Conservation (phyloP, 2,113 vertebrate species). For the Microtus richardsoni region DNA sequence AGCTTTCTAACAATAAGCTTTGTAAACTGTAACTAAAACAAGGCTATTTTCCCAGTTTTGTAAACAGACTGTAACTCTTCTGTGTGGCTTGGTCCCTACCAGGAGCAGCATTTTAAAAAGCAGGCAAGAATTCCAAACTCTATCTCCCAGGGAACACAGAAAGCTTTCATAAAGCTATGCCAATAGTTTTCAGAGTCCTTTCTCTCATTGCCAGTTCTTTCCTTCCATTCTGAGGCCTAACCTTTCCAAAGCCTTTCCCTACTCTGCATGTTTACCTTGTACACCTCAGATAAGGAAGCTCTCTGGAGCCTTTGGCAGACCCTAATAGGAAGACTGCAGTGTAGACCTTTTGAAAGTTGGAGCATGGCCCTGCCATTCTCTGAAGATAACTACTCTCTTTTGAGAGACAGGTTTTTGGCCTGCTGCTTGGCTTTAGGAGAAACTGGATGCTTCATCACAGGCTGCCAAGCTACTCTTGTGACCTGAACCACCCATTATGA, state of each 20-base stretch:
- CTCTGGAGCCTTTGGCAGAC: too few species aligned
- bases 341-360: neutral
- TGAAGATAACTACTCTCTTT: neutral
- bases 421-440: neutral
- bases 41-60: neutral
- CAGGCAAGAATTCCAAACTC: neutral
- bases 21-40: neutral
- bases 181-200: neutral
- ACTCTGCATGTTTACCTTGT: neutral
- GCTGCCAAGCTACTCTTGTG: neutral
- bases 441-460: neutral
- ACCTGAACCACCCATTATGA: neutral
- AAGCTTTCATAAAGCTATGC: neutral
- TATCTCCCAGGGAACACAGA: neutral
- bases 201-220: neutral
- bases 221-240: neutral
- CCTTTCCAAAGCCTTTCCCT: neutral
- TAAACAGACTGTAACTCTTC: neutral
- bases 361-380: neutral
- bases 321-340: neutral
- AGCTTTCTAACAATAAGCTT: neutral
- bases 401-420: neutral
- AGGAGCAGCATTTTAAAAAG: neutral
- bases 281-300: neutral
- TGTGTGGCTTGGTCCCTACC: neutral